Base-by-base conservation (phyloP, 2,888 invertebrate genomes). In the Cheiracanthium punctorium region DNA sequence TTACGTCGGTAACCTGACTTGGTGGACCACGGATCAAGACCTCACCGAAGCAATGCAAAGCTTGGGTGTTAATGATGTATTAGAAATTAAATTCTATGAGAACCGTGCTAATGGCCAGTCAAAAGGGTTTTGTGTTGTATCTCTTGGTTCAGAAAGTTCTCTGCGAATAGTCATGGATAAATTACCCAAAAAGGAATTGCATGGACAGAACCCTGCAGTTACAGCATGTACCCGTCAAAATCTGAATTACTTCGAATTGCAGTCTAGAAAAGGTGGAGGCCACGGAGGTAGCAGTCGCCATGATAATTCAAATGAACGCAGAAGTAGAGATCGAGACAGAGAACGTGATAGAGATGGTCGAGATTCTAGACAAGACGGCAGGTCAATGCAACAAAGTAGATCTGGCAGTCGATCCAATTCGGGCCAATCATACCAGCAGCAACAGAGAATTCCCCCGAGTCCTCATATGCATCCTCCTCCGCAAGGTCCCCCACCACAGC, bases 1-100 rank as follows among this genome's bases (percentile, higher is more conserved):
- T 69, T 99, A 99, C 93, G 95, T 99, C 91, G 99, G 99, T 91
- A 99, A 99, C 93, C 94, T 99, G 90, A 98, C 98, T 90, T 99
- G 99, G 98, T 99, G 98, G 98, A 98, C 98, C 79, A 98, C 98
- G 88, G 98, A 98, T 93, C 96, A 97, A 93, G 98, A 99, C 91
- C 95, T 99, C 89, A 95, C 96, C 74, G 97, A 97, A 93, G 95
- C 96, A n/a, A 94, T 98, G 88, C 94, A 94, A 76, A 95, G 95
- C 89, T 94, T 97, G 90, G 98, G 98, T 71, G 96, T 98, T 7
- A 94, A 94, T 80, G 99, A 99, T 93, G 95, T 99, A 91, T 94
- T 98, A 90, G 99, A 99, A 92, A 98, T 99, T 48, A 99, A 99
- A 93, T 99, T 99, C 93, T 98, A 98, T 93, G 99, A 99, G 93